Conservation (phyloP, 2,888 invertebrate genomes). For the Vesta saturnalis region DNA sequence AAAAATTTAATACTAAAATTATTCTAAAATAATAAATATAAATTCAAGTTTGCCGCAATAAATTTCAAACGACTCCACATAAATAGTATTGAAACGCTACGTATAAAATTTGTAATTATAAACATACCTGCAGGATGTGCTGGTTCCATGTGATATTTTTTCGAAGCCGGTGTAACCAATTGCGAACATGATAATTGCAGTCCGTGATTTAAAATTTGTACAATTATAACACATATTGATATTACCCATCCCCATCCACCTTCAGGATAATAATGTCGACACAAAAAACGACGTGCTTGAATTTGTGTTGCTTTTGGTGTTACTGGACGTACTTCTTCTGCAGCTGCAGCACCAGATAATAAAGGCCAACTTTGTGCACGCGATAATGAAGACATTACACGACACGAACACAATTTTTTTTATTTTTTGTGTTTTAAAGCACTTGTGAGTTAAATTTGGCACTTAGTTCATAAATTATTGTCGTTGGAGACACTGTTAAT, state of each 20-base stretch:
- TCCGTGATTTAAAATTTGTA: conserved; percentile 79
- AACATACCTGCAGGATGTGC: conserved; percentile 70
- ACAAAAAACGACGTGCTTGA: conserved; percentile 72
- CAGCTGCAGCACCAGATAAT: conserved; percentile 62
- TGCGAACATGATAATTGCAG: conserved; percentile 73
- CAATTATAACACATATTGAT: conserved; percentile 75
- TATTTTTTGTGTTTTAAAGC: background rate
- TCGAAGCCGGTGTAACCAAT: conserved; percentile 71
- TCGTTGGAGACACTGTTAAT: background rate
- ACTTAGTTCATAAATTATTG: conserved; percentile 8
- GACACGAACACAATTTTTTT: conserved; percentile 3
- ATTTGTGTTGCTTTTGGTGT: conserved; percentile 61
- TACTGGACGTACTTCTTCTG: conserved; percentile 62
- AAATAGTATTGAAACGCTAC: background rate
- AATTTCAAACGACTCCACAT: background rate
- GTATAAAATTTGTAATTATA: conserved; percentile 6
- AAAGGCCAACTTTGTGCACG: conserved; percentile 66
- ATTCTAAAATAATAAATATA: too few relatives aligned
- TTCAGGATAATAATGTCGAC: conserved; percentile 85
- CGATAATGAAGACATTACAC: conserved; percentile 61
- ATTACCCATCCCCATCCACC: conserved; percentile 90
- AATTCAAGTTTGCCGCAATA: background rate
- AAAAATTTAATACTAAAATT: too few relatives aligned
- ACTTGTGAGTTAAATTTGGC: conserved; percentile 9
- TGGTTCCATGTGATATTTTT: conserved; percentile 70